Base-by-base conservation (phyloP, 2,113 vertebrate genomes). In the Salminus brasiliensis region DNA sequence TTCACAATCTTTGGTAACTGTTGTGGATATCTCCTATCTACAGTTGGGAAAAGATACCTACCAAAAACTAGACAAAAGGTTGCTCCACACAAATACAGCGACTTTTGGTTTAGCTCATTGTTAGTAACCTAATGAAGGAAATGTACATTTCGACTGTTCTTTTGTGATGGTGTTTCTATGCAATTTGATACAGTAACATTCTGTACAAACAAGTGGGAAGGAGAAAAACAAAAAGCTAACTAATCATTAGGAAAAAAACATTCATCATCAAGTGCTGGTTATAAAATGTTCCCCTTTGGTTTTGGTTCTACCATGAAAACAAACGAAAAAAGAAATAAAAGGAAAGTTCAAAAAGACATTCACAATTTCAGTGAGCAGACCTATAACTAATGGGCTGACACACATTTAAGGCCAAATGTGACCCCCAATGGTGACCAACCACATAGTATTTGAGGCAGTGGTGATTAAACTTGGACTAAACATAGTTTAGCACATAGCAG, bases 1-100 rank as follows among this genome's bases (percentile, higher is more conserved):
- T 82, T 73, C 68, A 85, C 78, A 82, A 82, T 85, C 84, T 85
- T 85, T 85, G 84, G 84, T 83, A 80, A 82, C 45, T 65, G 75
- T 47, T 69, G 77, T 30, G 62, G 65, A 63, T 59, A 59, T 65
- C 34, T 49, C 53, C 13, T 59, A 59, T 65, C 57, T 49, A 78
- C 13, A 81, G 49, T 53, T 63, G 55, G 49, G 47, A 70, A 73
- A 78, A 25, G 41, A 67, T n/a, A 57, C 45, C 72, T 34, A 66
- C 30, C n/a, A 21, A 74, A 53, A 73, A 53, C 62, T 59, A 73
- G 12, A 68, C 23, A 57, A 45, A 47, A 62, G 29, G n/a, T 45
- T 53, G 60, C 66, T 72, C 62, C 55, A 60, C 66, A 57, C 49
- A 60, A 80, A 45, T 73, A 63, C 23, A 53, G 53, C 63, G 32